phyloP scores from a whole-genome alignment of 2,113 vertebrate species.

The Cyphotilapia sp. region DNA sequence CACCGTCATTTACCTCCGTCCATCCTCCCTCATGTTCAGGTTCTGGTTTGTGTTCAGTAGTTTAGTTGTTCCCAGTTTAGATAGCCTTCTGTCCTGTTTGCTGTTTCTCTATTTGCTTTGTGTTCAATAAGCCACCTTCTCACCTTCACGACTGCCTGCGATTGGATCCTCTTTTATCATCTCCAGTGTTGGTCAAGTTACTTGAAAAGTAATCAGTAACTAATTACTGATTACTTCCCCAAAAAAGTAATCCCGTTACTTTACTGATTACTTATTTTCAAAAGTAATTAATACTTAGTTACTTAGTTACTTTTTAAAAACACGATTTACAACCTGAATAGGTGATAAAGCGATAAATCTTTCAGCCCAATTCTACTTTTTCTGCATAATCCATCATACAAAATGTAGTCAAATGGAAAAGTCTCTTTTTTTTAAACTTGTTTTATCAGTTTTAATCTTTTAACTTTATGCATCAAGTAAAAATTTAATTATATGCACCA shows the following conservation, averaged over 20 bases:
- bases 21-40: too few species aligned
- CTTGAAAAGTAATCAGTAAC: background rate
- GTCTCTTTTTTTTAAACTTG: too few species aligned
- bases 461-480: too few species aligned
- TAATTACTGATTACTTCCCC: background rate
- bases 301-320: background rate
- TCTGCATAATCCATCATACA: too few species aligned
- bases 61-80: background rate
- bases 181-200: background rate
- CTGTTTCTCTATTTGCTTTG: background rate
- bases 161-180: background rate
- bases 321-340: background rate
- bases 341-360: too few species aligned
- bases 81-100: background rate
- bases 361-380: too few species aligned
- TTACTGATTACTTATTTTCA: background rate
- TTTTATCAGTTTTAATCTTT: too few species aligned
- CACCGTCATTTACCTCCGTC: too few species aligned
- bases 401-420: too few species aligned
- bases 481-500: too few species aligned
- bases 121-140: background rate
- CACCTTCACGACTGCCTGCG: background rate
- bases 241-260: rapidly evolving
- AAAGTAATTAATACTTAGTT: background rate
- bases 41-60: too few species aligned